phyloP scores from a whole-genome alignment of 2,113 vertebrate species.

The Tapirus terrestris region DNA sequence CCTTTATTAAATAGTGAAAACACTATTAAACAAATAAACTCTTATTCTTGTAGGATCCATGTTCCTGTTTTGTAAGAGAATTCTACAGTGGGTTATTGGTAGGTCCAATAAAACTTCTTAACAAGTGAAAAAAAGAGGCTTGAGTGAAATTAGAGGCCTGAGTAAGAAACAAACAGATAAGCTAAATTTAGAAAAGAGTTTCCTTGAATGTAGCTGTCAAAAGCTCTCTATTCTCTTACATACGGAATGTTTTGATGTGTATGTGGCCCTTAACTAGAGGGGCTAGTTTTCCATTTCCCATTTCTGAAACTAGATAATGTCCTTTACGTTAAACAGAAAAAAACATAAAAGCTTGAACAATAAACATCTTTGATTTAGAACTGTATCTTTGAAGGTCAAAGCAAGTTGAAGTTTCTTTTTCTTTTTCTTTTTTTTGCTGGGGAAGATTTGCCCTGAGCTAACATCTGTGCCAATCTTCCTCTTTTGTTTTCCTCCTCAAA shows the following conservation, averaged over 20 bases:
- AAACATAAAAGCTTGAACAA: neutral
- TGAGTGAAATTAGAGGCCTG: neutral
- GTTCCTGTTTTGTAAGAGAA: neutral
- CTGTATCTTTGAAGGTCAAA: conserved; percentile 22
- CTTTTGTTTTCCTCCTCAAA: too few relatives aligned
- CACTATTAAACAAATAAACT: neutral
- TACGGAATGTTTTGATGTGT: neutral
- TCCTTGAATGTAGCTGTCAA: neutral
- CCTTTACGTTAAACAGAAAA: neutral
- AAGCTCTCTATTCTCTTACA: neutral
- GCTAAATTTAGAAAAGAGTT: conserved; percentile 22
- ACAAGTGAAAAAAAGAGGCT: too few relatives aligned
- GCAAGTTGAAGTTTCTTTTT: neutral
- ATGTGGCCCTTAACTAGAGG: neutral
- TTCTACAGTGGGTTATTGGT: neutral
- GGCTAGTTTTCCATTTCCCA: neutral
- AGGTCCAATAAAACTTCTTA: neutral
- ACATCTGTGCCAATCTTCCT: too few relatives aligned
- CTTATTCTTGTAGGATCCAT: neutral
- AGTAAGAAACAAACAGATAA: neutral
- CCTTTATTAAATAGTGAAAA: conserved; percentile 11
- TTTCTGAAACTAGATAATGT: conserved; percentile 16
- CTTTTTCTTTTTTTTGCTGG: too few relatives aligned
- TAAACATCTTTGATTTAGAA: conserved; percentile 3
- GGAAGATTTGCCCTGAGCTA: too few relatives aligned